Evolutionary conservation across 2,888 invertebrate species (phyloP).

Genomic region (Euphydryas editha): DNA sequence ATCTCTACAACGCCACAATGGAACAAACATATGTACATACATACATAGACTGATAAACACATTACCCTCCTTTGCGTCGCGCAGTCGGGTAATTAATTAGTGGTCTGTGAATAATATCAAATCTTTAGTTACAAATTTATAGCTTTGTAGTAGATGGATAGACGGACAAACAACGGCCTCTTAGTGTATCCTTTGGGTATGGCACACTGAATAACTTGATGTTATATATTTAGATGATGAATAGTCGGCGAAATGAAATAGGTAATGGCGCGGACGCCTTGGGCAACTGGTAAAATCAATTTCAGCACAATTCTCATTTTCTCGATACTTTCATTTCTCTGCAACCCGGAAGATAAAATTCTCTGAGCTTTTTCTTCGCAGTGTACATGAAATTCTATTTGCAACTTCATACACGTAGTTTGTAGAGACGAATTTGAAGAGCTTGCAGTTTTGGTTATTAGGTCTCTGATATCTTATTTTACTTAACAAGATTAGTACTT

Average conservation of each 20-base stretch:
- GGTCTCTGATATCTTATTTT: neutral
- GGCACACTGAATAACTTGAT: no score
- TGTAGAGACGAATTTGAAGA: constrained; percentile 33
- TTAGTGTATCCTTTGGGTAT: no score
- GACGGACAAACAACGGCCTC: no score
- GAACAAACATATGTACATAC: no score
- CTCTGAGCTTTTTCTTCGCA: constrained; percentile 43
- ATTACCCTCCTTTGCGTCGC: no score
- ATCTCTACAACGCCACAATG: no score
- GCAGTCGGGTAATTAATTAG: no score
- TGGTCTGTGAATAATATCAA: no score
- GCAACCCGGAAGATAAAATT: constrained; percentile 50
- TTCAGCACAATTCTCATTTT: constrained; percentile 63
- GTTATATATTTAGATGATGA: constrained; percentile 37
- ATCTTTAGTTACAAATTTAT: no score
- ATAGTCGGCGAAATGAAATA: constrained; percentile 52
- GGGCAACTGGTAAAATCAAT: constrained; percentile 67
- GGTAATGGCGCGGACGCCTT: constrained; percentile 58
- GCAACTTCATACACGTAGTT: constrained; percentile 41
- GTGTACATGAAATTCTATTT: constrained; percentile 42
- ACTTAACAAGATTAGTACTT: neutral
- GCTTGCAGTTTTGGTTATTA: constrained; percentile 23
- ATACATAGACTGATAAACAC: no score
- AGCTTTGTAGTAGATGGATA: no score
- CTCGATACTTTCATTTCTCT: constrained; percentile 56